Base-by-base conservation (phyloP, 2,888 invertebrate species). In the Geophilus truncorum region DNA sequence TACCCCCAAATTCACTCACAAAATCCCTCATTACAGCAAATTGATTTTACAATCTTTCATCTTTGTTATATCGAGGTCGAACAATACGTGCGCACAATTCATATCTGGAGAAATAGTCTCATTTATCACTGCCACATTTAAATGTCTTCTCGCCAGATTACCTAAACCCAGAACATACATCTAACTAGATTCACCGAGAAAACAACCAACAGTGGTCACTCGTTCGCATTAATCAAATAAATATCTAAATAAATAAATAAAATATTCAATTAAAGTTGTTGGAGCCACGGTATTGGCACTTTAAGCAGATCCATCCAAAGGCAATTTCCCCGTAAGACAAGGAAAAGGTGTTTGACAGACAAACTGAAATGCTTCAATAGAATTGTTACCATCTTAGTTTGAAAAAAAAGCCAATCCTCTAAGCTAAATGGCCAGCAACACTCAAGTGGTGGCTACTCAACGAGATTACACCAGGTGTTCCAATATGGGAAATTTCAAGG, bases 361-460 rank as follows among this genome's bases (percentile, higher is more conserved):
- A 70, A 28, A 70, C 70, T 25, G n/a, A 23, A 9, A 28, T 51
- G 70, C 25, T 25, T 15, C 70, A 70, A 70, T 12, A 70, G 28
- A 70, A 70, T 70, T 70, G 25, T 70, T 9, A n/a, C 25, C 70
- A 70, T 70, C 28, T 70, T 70, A 70, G 70, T 23, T 70, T n/a
- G 70, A 70, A 23, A 70, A 70, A 70, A 28, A 70, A n/a, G n/a
- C 25, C 70, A 70, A 70, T 70, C 25, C 70, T 10, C 70, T 70
- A 70, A 70, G 70, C 70, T n/a, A 70, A 51, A 70, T 70, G 70
- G 70, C 70, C 70, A 70, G 70, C 70, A 70, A 70, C 70, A 70
- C 70, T 70, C 70, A 70, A 70, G 70, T 70, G 70, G 70, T 70
- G 70, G 70, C 70, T 70, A 70, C 70, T 70, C 70, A 70, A 70